These are phyloP conservation scores for Trissolcus japonicus DNA, from an alignment of 2,888 invertebrate species.

Conservation along the genomic window DNA sequence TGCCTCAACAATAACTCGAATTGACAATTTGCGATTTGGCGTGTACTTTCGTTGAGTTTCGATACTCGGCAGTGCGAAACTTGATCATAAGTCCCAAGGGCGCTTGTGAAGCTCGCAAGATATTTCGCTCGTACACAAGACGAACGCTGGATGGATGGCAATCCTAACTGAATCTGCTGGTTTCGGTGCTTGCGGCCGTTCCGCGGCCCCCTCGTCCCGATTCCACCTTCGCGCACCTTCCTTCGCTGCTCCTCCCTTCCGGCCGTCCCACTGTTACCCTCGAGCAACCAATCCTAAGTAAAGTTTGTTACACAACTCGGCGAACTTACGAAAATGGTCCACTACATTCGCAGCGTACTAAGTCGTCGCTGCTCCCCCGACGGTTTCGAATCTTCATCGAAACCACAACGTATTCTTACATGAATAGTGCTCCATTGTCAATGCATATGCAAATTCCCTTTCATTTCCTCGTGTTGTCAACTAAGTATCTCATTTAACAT, in stretches of 20 bases:
- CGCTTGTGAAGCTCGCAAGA: slow-evolving; percentile 52
- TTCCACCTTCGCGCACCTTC: slow-evolving; percentile 45
- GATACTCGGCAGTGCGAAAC: slow-evolving; percentile 53
- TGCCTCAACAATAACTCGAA: slow-evolving; percentile 41
- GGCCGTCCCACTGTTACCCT: slow-evolving; percentile 69
- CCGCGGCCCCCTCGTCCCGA: slow-evolving; percentile 35
- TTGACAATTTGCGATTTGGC: slow-evolving; percentile 51
- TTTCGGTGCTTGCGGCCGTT: slow-evolving; percentile 27
- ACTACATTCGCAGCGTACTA: slow-evolving; percentile 61
- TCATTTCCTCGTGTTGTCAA: slow-evolving; percentile 33
- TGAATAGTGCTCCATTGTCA: slow-evolving; percentile 43
- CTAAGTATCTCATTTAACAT: slow-evolving; percentile 46
- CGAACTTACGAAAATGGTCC: slow-evolving; percentile 72
- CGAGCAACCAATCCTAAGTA: slow-evolving; percentile 75
- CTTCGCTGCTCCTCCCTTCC: slow-evolving; percentile 60
- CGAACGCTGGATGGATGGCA: slow-evolving; percentile 62
- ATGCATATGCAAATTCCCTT: slow-evolving; percentile 49
- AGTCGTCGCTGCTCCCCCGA: slow-evolving; percentile 64
- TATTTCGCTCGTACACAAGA: slow-evolving; percentile 52
- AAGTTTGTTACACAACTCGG: slow-evolving; percentile 76
- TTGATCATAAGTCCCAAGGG: slow-evolving; percentile 61
- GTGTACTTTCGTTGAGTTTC: slow-evolving; percentile 53
- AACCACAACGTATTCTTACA: slow-evolving; percentile 50
- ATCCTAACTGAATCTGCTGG: slow-evolving; percentile 73
- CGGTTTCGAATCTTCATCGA: slow-evolving; percentile 59